Base-by-base conservation (phyloP, 1,140 invertebrate genomes). In the Trachelipus rathkii region DNA sequence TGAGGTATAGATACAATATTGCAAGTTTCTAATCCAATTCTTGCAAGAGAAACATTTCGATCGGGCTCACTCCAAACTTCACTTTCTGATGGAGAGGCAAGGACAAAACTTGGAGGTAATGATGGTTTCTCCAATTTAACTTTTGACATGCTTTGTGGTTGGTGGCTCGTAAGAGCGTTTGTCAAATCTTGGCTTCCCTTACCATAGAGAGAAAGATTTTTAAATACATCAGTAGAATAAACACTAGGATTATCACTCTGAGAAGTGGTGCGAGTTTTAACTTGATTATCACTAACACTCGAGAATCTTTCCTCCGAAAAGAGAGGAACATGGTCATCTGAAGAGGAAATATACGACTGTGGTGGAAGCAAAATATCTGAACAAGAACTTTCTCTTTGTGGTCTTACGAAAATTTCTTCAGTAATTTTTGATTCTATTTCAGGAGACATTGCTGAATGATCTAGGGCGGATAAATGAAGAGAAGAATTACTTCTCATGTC, bases 61-160 rank as follows among this genome's bases (percentile, higher is more conserved):
- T 95, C 93, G 0, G 92, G 92, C 83, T 94, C 92, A 0, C 92
- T 93, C 89, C 92, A 94, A 21, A 90, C 90, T 82, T 95, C 93
- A 0, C 91, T 92, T 24, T 81, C 78, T 44, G 78, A 80, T 9
- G 78, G 81, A 46, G 81, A 81, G 10, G 76, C 78, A 53, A 71
- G 77, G 21, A 33, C 75, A 53, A 19, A 75, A 15, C 19, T 75
- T 13, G 50, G 50, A 60, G 50, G 50, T 15, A 60, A 8, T 13
- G 50, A 15, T 19, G 50, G 50, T 8, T 60, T 2, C 8, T 60
- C 50, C 50, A 60, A 19, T 3, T 33, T 33, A 3, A 33, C 6
- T 33, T 6, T 33, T 3, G 50, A 60, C 50, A 60, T 60, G 33
- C 33, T 33, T 33, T 33, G 33, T 3, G 33, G 33, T 33, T 33